Base-by-base conservation (phyloP, 2,888 invertebrate species). In the Galerucella calmariensis region DNA sequence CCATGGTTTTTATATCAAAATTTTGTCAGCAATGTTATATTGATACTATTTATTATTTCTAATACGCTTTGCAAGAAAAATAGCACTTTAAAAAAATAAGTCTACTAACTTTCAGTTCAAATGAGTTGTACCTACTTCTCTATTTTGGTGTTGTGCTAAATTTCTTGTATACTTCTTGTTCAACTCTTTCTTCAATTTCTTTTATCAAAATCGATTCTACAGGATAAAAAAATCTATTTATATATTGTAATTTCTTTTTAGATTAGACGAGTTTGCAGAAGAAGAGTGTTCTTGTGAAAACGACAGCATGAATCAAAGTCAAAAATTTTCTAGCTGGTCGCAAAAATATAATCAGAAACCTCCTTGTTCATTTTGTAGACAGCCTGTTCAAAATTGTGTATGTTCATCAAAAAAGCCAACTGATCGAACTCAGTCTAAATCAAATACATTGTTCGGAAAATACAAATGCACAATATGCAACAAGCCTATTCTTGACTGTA, bases 61-160 rank as follows among this genome's bases (percentile, higher is more conserved):
- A 20, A 56, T 56, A 56, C 56, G 56, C 56, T 56, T 56, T 56
- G 56, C 56, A 56, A 56, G 56, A 56, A 56, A 56, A 56, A 56
- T 20, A 20, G 16, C 56, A 16, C 56, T 56, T 56, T 16, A 20
- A 10, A 20, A 4, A 20, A 48, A 4, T 12, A 48, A 12, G 14
- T 48, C 14, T 48, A 48, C 5, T 14, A 12, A 48, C 1, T 48
- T 48, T 48, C 14, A 12, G 12, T 14, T 14, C 8, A 41, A 41
- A 41, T 41, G 35, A 41, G 35, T 41, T 41, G 35, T 41, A 41
- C 35, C 35, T 41, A 41, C 35, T 41, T 41, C 35, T 41, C 8
- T 8, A 41, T 41, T 41, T 41, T 41, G 35, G 8, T 48, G 14
- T 48, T 48, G 14, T 48, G 48, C 12, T 14, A 48, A 12, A 48